Evolutionary conservation across 64 coral and sea anemone genomes (phyloP), one percentile per base, ranked within the genome.

Genomic region (Montipora cactus): DNA sequence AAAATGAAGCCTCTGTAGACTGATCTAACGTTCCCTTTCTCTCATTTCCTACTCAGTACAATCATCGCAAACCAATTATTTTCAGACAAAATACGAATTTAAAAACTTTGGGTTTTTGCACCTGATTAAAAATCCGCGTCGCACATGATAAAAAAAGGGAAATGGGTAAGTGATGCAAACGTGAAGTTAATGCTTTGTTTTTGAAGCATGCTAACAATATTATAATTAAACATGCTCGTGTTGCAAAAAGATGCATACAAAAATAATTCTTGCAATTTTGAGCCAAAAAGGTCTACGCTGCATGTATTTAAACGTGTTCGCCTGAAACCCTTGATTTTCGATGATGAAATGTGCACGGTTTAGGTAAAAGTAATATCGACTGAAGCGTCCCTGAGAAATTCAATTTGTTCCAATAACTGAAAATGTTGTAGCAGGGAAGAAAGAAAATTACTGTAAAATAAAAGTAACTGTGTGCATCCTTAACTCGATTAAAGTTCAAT

Each of bases 281-380:
- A 49, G 67, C 82, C 61, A 57, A 57, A 85, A 85, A 85, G 61
- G 81, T 62, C 67, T 85, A 78, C 37, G 77, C 74, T 66, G 87
- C 49, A 89, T 89, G 53, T 52, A 79, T 59, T 67, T 76, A 62
- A 83, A 66, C 81, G 25, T 83, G 13, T 66, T 66, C 80, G 37
- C 37, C 37, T 37, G 37, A 85, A 85, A 67, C 59, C 82, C 59
- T 85, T 37, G 25, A 45, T 57, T 70, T 22, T 53, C 1, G 6
- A 8, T 53, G 14, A 18, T 57, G 22, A 81, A 58, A 58, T 81
- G 57, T 52, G 14, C 15, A 15, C 22, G 57, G 48, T 18, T 19
- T 19, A 21, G 67, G 15, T 19, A 70, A 19, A 2, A 70, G n/a
- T 18, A 70, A 70, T 70, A 18, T 15, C 18, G 67, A 15, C 67